These are phyloP conservation scores for Eupithecia pulchellata DNA, from an alignment of 2,888 invertebrate genomes.

Conservation along the genomic window DNA sequence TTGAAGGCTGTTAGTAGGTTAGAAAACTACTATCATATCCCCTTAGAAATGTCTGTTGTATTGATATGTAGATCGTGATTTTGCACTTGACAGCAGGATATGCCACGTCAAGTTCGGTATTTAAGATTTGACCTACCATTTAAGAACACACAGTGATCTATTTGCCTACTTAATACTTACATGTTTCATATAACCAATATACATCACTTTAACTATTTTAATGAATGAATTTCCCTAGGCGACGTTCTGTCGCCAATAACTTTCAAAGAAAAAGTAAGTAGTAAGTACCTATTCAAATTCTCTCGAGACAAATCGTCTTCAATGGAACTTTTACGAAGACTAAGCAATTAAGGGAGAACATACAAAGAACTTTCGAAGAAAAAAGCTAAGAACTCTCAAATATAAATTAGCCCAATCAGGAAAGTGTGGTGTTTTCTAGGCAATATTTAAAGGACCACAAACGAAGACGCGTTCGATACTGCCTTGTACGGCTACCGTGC, in stretches of 20 bases:
- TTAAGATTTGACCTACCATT: background rate
- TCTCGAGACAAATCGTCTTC: background rate
- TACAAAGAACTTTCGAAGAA: conserved; percentile 19
- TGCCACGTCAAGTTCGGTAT: conserved; percentile 17
- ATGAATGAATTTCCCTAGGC: background rate
- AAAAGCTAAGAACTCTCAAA: conserved; percentile 23
- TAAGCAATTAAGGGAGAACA: background rate
- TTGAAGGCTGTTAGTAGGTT: no score
- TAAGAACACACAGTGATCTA: no score
- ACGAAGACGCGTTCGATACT: conserved; percentile 21
- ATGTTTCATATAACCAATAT: background rate
- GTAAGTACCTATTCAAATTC: background rate
- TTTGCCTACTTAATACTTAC: background rate
- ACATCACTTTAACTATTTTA: background rate
- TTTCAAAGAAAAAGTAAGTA: background rate
- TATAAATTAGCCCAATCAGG: conserved; percentile 37
- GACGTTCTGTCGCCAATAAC: background rate
- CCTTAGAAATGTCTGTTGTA: conserved; percentile 53
- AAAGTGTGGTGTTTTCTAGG: conserved; percentile 24
- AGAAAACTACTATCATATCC: no score
- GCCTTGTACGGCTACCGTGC: conserved; percentile 53
- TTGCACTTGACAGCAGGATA: conserved; percentile 42
- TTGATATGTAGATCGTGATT: conserved; percentile 49
- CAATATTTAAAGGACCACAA: conserved; percentile 31
- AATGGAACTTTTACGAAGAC: background rate